A percentile compares a stretch with the other conserved stretches of the same genome.
Evolutionary conservation across 2,797 vertebrate species (phyloP).

Genomic region (Takifugu rubripes): DNA sequence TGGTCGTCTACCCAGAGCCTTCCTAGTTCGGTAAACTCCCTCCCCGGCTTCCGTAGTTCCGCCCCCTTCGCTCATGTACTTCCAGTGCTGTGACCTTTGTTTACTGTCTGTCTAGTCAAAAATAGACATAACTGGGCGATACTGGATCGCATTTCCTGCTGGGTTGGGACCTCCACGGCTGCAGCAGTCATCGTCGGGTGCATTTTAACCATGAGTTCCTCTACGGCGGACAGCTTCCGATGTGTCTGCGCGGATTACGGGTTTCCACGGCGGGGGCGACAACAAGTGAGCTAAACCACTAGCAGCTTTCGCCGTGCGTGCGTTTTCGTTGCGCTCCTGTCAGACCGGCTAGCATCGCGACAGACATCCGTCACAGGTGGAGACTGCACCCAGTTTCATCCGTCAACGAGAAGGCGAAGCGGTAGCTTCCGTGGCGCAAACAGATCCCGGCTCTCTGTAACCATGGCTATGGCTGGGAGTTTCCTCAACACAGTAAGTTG

Average conservation of each 20-base stretch:
- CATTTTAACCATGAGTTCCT: conserved; percentile 42
- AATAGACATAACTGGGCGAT: conserved; percentile 19
- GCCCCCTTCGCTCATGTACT: conserved; percentile 54
- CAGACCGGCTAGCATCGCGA: not conserved
- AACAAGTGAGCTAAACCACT: conserved; percentile 62
- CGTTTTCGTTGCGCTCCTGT: conserved; percentile 9
- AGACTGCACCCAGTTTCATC: not conserved
- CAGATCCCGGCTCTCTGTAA: conserved; percentile 3
- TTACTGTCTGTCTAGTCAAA: conserved; percentile 62
- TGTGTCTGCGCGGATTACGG: conserved; percentile 20
- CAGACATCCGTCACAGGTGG: not conserved
- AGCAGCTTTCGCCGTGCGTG: conserved; percentile 8
- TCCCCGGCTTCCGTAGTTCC: conserved; percentile 63
- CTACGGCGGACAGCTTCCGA: conserved; percentile 7
- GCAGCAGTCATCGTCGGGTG: not conserved
- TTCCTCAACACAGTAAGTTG: conserved; percentile 65
- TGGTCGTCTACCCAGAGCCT: not conserved
- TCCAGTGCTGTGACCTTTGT: conserved; percentile 74
- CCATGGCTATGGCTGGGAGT: conserved; percentile 52
- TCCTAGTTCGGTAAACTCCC: conserved; percentile 28
- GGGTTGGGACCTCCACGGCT: not conserved
- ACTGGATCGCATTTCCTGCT: too few relatives aligned
- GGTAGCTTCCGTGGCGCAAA: conserved; percentile 6
- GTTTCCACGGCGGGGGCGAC: conserved; percentile 39
- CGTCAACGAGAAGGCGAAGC: not conserved